Base-by-base conservation (phyloP, 2,113 vertebrate species). In the Guaruba guarouba region DNA sequence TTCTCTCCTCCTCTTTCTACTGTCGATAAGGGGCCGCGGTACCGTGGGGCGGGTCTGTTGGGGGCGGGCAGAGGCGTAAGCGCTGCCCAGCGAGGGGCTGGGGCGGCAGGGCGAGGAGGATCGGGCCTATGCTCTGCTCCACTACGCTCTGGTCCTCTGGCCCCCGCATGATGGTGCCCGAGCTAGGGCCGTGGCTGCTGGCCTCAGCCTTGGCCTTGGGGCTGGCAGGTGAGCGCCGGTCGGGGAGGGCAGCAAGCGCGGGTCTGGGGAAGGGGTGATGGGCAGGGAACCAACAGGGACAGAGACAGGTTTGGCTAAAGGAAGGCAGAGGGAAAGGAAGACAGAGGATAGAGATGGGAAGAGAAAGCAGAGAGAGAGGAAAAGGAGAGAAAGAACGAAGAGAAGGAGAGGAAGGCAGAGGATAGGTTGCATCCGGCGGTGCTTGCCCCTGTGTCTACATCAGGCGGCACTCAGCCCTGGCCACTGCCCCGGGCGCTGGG, bases 51-150 rank as follows among this genome's bases (percentile, higher is more conserved):
- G 54, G 18, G 31, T 57, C 11, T 57, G 7, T 20, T 57, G 11
- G 2, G 18, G 18, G 31, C 5, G 31, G 54, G 54, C 19, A 57
- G 31, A 33, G 19, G 19, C 18, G 11, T 33, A 8, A 33, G 54
- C 8, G 31, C 54, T 57, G 31, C 54, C 18, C 19, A 8, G 54
- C 6, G 5, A 33, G 29, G 7, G 31, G 31, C 31, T 12, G 54
- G 6, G 33, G 57, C 27, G 15, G n/a, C 0, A 3, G 28, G 15
- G 10, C 4, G 10, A 19, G 18, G 5, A 6, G 54, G 31, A 63
- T 24, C 0, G 1, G 16, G 13, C 7, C n/a, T 48, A 49, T 52
- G 10, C 13, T 13, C 0, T 0, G 6, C 37, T 43, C 10, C 5
- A 6, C 17, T 55, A 11, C 52, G 1, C 17, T 79, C 29, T 1